Evolutionary conservation across 2,797 vertebrate species (phyloP).

Genomic region (Staurois parvus): DNA sequence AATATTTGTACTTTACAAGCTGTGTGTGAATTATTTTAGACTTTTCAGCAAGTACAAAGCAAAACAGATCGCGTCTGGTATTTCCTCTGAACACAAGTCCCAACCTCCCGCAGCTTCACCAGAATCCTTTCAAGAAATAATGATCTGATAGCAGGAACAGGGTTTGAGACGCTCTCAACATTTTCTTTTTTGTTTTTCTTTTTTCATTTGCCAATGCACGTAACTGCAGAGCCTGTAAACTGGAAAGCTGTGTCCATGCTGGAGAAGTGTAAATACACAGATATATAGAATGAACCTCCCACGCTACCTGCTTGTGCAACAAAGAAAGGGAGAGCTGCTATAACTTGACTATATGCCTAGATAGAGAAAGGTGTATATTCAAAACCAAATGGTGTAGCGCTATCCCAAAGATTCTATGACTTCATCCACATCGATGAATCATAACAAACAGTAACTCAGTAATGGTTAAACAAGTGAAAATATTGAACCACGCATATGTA

Average conservation of each 20-base stretch:
- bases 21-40: background rate
- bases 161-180: background rate
- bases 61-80: background rate
- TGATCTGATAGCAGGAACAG: too few species aligned
- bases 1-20: background rate
- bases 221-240: background rate
- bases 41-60: background rate
- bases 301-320: too few species aligned
- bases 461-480: too few species aligned
- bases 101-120: background rate
- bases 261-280: slow-evolving; percentile 14
- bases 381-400: too few species aligned
- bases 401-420: too few species aligned
- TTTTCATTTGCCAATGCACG: background rate
- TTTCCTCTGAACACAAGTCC: background rate
- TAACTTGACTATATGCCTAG: too few species aligned
- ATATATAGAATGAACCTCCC: too few species aligned
- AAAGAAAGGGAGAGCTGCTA: too few species aligned
- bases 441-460: too few species aligned
- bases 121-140: background rate
- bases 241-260: background rate
- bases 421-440: too few species aligned
- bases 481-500: too few species aligned
- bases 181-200: background rate
- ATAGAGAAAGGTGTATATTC: too few species aligned